Conservation (phyloP, 37 sponge, comb jelly and placozoan genomes). For the Petrosia ficiformis region DNA sequence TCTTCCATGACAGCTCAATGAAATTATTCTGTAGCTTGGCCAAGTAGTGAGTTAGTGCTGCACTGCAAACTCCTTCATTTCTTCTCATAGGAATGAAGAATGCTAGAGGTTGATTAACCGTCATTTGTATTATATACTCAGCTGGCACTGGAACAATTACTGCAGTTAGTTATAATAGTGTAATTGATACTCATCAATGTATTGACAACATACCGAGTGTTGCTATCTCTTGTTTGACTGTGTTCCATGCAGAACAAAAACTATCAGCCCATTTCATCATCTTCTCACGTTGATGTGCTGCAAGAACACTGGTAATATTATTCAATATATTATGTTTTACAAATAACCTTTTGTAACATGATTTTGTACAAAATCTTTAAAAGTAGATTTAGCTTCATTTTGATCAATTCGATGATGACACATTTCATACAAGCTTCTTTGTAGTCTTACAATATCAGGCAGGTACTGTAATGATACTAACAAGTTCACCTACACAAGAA, state of each 20-base stretch:
- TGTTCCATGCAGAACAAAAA: conserved; percentile 7
- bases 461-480: neutral
- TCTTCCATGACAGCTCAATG: conserved; percentile 8
- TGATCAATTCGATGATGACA: conserved; percentile 6
- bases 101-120: conserved; percentile 6
- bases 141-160: neutral
- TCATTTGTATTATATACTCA: conserved; percentile 4
- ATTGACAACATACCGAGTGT: neutral
- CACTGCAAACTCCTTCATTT: conserved; percentile 16
- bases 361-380: neutral
- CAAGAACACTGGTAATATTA: neutral
- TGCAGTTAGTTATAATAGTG: neutral
- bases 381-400: neutral
- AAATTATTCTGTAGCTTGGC: conserved; percentile 26
- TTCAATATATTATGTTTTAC: neutral
- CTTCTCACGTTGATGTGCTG: neutral
- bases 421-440: neutral
- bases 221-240: neutral
- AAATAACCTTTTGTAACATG: neutral
- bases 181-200: neutral
- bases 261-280: neutral
- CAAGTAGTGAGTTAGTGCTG: conserved; percentile 24
- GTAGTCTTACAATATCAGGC: conserved; percentile 7
- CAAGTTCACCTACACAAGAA: neutral
- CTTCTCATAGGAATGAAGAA: conserved; percentile 16